phyloP scores from a whole-genome alignment of 2,888 invertebrate species.

The Dicyrtoma fusca region DNA sequence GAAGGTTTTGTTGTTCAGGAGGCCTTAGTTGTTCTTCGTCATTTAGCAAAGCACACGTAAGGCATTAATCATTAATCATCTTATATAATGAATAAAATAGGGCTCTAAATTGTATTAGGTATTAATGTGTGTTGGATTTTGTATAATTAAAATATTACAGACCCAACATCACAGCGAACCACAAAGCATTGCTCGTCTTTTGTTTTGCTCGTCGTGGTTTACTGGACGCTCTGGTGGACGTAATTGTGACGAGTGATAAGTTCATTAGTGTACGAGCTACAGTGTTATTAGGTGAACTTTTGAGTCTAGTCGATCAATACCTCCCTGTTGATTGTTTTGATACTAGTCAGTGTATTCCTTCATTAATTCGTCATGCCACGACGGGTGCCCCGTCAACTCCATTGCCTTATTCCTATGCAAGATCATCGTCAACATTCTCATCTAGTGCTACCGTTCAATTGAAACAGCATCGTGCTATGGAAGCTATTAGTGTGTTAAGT shows the following conservation, averaged over 20 bases:
- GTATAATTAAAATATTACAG: slow-evolving; percentile 66
- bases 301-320: slow-evolving; percentile 82
- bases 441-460: slow-evolving; percentile 48
- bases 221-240: slow-evolving; percentile 86
- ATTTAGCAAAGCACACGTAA: slow-evolving; percentile 66
- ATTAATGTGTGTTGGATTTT: too few relatives aligned
- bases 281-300: slow-evolving; percentile 82
- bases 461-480: slow-evolving; percentile 53
- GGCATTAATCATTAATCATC: too few relatives aligned
- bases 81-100: neutral
- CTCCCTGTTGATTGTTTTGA: slow-evolving; percentile 86
- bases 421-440: slow-evolving; percentile 39
- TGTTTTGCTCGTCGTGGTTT: slow-evolving; percentile 84
- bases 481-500: slow-evolving; percentile 52
- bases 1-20: slow-evolving; percentile 96
- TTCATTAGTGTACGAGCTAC: slow-evolving; percentile 90
- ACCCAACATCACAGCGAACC: slow-evolving; percentile 88
- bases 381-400: slow-evolving; percentile 29
- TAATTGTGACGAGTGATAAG: slow-evolving; percentile 84
- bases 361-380: slow-evolving; percentile 74
- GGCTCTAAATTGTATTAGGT: neutral
- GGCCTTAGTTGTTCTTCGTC: slow-evolving; percentile 81
- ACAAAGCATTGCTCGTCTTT: slow-evolving; percentile 83
- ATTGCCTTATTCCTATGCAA: neutral
- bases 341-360: slow-evolving; percentile 80